Base-by-base conservation (phyloP, 2,888 invertebrate species). In the Clanis bilineata region DNA sequence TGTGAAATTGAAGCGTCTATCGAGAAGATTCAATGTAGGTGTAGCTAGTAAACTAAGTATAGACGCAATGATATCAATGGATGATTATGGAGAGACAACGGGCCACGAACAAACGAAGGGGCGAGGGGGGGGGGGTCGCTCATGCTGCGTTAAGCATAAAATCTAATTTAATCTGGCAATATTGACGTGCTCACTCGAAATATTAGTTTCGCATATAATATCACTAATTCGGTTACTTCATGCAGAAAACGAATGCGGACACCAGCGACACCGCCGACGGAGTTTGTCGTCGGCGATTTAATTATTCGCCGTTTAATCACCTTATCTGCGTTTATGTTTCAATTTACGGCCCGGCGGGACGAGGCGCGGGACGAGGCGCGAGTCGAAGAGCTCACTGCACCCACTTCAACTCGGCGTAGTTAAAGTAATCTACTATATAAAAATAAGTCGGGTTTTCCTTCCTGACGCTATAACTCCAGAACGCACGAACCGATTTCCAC, bases 151-250 rank as follows among this genome's bases (percentile, higher is more conserved):
- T 60, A 62, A 57, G 58, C 57, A 65, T 59, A 60, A 61, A 73
- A 73, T 72, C 61, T 62, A 69, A 74, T 75, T 67, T 56, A 51
- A 57, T 60, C 57, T 60, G 64, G 64, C 62, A 65, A 63, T 66
- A 65, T 63, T 64, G 64, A 68, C 62, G 65, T 69, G 66, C 64
- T 60, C 55, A 58, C 65, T 65, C 60, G 65, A 68, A 60, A 70
- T 67, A 73, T 73, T 70, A 71, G 67, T 67, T 72, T 69, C 59
- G 67, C 68, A 68, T 70, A n/a, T n/a, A n/a, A n/a, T n/a, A 64
- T 63, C 67, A 43, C 57, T 59, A 68, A 71, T 64, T 65, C 62
- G 18, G 58, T 59, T 61, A 32, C 51, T 32, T 51, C 21, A 3
- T 51, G 15, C 18, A 9, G 18, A 32, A 18, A 10, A 28, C 18